Conservation (phyloP, 2,888 invertebrate genomes). For the Cantharis lateralis region DNA sequence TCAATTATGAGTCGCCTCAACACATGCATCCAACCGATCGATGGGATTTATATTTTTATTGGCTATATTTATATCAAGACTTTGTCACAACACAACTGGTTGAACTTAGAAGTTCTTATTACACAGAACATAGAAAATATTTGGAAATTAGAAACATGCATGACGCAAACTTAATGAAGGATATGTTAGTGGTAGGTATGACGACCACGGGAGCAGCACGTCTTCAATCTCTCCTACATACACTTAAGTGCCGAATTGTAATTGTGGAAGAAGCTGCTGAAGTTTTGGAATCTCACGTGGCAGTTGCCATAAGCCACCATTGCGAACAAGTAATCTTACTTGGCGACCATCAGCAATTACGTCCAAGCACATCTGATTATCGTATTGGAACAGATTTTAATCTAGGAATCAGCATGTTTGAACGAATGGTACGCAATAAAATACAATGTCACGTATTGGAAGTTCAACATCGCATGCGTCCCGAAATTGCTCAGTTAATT, state of each 20-base stretch:
- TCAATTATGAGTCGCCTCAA: constrained; percentile 35
- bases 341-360: constrained; percentile 83
- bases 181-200: constrained; percentile 68
- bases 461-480: too few species aligned
- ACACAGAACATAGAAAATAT: constrained; percentile 29
- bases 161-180: constrained; percentile 61
- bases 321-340: constrained; percentile 85
- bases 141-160: constrained; percentile 56
- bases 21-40: constrained; percentile 40
- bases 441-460: too few species aligned
- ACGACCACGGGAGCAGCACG: constrained; percentile 80
- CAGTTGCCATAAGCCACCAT: constrained; percentile 71
- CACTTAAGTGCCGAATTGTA: constrained; percentile 68
- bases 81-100: constrained; percentile 33
- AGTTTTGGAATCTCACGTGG: constrained; percentile 82
- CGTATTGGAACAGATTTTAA: constrained; percentile 67
- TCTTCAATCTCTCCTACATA: constrained; percentile 64
- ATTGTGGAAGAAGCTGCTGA: constrained; percentile 90
- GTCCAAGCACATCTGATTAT: constrained; percentile 70
- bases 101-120: constrained; percentile 36
- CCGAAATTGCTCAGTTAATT: too few species aligned
- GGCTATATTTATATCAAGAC: constrained; percentile 39
- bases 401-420: too few species aligned
- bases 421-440: too few species aligned
- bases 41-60: constrained; percentile 49